Evolutionary conservation across 2,888 invertebrate genomes (phyloP).

Genomic region (Mycalesis mineus): DNA sequence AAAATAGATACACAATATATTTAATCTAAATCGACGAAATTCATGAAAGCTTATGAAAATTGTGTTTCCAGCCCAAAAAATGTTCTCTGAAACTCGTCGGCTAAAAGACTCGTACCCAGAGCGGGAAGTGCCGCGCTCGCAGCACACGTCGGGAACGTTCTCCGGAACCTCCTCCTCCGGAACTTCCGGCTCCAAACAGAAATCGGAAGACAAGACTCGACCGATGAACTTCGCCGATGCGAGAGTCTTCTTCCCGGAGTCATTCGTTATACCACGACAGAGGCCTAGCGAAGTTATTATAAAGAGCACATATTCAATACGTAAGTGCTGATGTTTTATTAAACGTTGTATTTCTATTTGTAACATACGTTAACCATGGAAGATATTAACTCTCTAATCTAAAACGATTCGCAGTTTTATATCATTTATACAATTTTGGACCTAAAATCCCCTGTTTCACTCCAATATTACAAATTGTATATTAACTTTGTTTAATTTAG

Average conservation of each 20-base stretch:
- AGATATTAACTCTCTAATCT: too few species aligned
- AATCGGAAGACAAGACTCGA: slow-evolving; percentile 55
- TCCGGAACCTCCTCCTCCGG: slow-evolving; percentile 72
- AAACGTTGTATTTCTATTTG: neutral
- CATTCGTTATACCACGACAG: slow-evolving; percentile 69
- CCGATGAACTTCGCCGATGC: slow-evolving; percentile 68
- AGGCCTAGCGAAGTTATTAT: slow-evolving; percentile 59
- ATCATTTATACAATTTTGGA: neutral
- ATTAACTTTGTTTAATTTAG: too few species aligned
- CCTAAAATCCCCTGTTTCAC: neutral
- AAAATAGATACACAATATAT: too few species aligned
- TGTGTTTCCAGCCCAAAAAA: slow-evolving; percentile 62
- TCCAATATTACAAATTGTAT: neutral
- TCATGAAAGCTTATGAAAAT: too few species aligned
- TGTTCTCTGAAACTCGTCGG: slow-evolving; percentile 57
- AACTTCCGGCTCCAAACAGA: slow-evolving; percentile 68
- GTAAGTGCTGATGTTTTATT: slow-evolving; percentile 43
- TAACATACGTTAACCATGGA: too few species aligned
- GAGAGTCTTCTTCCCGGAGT: slow-evolving; percentile 73
- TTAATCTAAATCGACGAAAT: too few species aligned
- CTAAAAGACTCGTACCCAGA: slow-evolving; percentile 58
- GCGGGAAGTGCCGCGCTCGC: slow-evolving; percentile 55
- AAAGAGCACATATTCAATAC: slow-evolving; percentile 62
- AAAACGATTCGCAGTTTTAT: neutral
- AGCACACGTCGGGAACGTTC: slow-evolving; percentile 62